Percentiles rank a stretch among this genome's conserved stretches.
Conservation (phyloP, 1,140 invertebrate genomes). For the Caenorhabditis brenneri region DNA sequence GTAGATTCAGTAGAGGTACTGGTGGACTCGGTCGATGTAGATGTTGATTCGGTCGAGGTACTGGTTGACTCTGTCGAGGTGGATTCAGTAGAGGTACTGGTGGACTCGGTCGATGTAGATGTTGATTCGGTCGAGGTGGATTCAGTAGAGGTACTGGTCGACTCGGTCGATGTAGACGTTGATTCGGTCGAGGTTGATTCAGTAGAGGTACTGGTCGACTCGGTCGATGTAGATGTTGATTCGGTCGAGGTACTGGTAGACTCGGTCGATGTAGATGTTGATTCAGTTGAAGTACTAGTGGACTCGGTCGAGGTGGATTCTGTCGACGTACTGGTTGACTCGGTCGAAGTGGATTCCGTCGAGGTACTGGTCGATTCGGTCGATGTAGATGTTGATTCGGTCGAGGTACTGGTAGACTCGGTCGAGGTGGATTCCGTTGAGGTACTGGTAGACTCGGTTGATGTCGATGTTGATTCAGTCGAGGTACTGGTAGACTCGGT, state of each 20-base stretch:
- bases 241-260: not conserved
- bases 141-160: constrained; percentile 1
- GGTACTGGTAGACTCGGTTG: not conserved
- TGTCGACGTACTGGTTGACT: not conserved
- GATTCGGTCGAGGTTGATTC: not conserved
- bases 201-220: not conserved
- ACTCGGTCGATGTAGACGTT: constrained; percentile 1
- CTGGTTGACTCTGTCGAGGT: constrained; percentile 13
- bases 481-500: not conserved
- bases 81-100: not conserved
- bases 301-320: not conserved
- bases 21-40: not conserved
- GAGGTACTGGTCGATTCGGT: not conserved
- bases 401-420: not conserved
- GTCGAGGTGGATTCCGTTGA: not conserved
- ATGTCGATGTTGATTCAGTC: not conserved
- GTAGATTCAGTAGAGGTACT: not conserved
- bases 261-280: not conserved
- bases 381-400: not conserved
- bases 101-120: not conserved
- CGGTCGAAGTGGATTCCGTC: not conserved
- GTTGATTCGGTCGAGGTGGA: constrained; percentile 25
- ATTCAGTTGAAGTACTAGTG: not conserved
- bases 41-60: not conserved
- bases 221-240: not conserved